phyloP scores from a whole-genome alignment of 2,113 vertebrate genomes.

The Grantiella picta region DNA sequence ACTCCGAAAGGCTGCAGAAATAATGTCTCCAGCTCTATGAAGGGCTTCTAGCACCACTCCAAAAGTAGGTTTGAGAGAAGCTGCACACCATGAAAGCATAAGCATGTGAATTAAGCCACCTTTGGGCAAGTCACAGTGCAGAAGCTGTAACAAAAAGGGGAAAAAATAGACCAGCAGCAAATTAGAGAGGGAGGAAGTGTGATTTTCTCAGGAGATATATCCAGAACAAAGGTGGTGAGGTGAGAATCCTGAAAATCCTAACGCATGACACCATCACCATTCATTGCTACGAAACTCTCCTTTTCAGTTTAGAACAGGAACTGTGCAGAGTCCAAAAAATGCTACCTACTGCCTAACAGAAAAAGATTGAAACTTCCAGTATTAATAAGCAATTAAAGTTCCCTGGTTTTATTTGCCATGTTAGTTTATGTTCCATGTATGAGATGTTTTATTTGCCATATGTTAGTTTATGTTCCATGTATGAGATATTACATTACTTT shows the following conservation, averaged over 20 bases:
- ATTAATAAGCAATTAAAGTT: not conserved
- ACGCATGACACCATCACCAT: not conserved
- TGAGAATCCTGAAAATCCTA: slow-evolving; percentile 41
- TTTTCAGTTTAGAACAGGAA: not conserved
- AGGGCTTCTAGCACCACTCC: not conserved
- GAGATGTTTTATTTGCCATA: not conserved
- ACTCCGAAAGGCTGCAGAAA: not conserved
- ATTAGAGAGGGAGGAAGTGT: not conserved
- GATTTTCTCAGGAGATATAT: slow-evolving; percentile 34
- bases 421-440: too few species aligned
- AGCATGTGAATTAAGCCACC: not conserved
- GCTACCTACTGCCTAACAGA: not conserved
- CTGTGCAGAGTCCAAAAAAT: not conserved
- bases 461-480: not conserved
- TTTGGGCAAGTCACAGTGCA: not conserved
- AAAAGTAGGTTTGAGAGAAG: not conserved
- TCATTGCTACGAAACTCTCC: not conserved
- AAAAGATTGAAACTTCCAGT: not conserved
- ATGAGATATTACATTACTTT: not conserved
- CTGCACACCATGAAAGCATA: not conserved
- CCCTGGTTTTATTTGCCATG: not conserved
- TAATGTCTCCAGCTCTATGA: not conserved
- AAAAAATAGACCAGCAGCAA: not conserved
- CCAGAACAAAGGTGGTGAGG: slow-evolving; percentile 31
- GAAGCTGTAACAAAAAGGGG: not conserved